Evolutionary conservation across 2,888 invertebrate genomes (phyloP).

Genomic region (Mesochorus sp.): DNA sequence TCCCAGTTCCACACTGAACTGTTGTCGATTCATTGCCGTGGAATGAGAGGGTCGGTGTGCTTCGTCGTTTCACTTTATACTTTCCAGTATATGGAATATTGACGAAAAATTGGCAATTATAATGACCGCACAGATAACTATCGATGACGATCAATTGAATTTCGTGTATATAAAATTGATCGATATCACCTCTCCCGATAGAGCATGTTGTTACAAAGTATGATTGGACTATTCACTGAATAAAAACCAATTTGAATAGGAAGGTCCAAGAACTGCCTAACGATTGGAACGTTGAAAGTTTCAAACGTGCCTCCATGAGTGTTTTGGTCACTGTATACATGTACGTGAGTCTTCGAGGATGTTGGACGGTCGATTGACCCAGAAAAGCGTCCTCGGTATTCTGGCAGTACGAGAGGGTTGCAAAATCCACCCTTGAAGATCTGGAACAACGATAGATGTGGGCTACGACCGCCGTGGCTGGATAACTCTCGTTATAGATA

Average conservation of each 20-base stretch:
- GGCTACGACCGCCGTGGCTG: neutral
- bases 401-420: neutral
- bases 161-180: too few relatives aligned
- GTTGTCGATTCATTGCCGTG: conserved; percentile 64
- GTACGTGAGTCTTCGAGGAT: conserved; percentile 28
- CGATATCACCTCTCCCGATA: too few relatives aligned
- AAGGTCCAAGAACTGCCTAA: too few relatives aligned
- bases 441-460: conserved; percentile 69
- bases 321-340: conserved; percentile 14
- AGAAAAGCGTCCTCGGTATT: conserved; percentile 50
- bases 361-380: conserved; percentile 64
- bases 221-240: too few relatives aligned
- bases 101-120: neutral
- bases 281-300: neutral
- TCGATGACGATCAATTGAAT: too few relatives aligned
- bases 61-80: neutral
- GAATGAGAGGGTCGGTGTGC: neutral
- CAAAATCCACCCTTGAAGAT: conserved; percentile 58
- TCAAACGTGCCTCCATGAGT: neutral
- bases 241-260: too few relatives aligned
- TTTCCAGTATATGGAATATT: neutral
- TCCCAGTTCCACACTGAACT: conserved; percentile 64
- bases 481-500: neutral
- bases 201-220: too few relatives aligned
- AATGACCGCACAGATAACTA: neutral